Evolutionary conservation across 2,797 vertebrate genomes (phyloP).

Genomic region (Vipera ursinii): DNA sequence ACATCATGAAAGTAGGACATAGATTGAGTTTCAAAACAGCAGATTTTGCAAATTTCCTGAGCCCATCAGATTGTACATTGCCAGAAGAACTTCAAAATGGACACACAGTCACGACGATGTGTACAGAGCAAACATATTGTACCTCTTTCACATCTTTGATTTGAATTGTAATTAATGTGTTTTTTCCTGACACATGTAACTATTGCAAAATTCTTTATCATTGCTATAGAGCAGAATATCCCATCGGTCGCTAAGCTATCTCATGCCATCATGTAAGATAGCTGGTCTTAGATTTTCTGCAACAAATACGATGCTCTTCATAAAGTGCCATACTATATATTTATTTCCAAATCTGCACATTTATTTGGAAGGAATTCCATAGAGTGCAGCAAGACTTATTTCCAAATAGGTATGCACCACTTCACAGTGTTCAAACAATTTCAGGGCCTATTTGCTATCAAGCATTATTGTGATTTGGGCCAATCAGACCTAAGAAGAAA

Average conservation of each 20-base stretch:
- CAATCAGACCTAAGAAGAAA: neutral
- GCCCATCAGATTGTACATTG: slow-evolving; percentile 42
- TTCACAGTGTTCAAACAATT: neutral
- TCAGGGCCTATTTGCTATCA: neutral
- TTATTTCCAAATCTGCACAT: neutral
- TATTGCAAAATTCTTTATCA: neutral
- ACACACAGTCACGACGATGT: neutral
- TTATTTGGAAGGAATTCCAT: neutral
- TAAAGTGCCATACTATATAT: neutral
- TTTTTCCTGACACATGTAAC: neutral
- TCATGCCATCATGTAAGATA: neutral
- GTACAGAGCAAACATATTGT: neutral
- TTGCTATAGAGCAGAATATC: too few species aligned
- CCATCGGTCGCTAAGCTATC: neutral
- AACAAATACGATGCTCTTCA: neutral
- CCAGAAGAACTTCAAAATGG: neutral
- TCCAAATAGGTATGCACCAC: neutral
- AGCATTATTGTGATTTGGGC: neutral
- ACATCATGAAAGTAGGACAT: slow-evolving; percentile 69
- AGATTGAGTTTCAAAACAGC: slow-evolving; percentile 65
- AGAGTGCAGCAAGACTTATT: neutral
- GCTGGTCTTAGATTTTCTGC: neutral
- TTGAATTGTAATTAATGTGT: neutral
- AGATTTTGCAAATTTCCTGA: slow-evolving; percentile 61
- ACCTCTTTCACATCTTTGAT: neutral